Percentiles rank a stretch among this genome's conserved stretches.
Conservation (phyloP, 2,888 invertebrate species). For the Tipula confusa region DNA sequence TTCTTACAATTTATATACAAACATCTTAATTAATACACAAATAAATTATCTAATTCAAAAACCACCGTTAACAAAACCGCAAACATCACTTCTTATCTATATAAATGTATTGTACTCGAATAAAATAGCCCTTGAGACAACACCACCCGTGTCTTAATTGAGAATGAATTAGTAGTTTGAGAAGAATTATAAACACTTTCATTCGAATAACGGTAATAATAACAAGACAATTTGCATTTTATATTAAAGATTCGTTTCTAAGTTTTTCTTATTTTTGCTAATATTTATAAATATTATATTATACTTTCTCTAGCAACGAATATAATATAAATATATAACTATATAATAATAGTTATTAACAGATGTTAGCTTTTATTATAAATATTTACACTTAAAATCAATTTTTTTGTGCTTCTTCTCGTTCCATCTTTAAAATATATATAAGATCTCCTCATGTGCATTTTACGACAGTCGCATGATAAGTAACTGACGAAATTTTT, state of each 20-base stretch:
- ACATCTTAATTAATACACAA: background rate
- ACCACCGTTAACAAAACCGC: background rate
- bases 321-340: background rate
- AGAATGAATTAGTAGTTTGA: background rate
- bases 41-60: background rate
- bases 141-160: background rate
- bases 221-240: background rate
- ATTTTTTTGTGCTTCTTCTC: background rate
- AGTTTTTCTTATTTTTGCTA: background rate
- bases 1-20: background rate
- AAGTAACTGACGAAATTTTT: no score
- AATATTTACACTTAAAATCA: constrained; percentile 25
- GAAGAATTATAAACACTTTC: background rate
- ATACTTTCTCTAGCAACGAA: background rate
- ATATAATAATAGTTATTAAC: background rate
- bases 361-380: background rate
- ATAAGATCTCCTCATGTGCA: background rate
- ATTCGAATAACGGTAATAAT: background rate
- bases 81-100: background rate
- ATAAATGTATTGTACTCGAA: no score
- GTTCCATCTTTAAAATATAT: background rate
- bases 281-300: no score
- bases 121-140: background rate
- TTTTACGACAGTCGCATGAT: background rate
- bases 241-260: background rate